Percentiles rank a stretch among this genome's conserved stretches.
Conservation (phyloP, 2,113 vertebrate species). For the Petrocephalus zakoni region DNA sequence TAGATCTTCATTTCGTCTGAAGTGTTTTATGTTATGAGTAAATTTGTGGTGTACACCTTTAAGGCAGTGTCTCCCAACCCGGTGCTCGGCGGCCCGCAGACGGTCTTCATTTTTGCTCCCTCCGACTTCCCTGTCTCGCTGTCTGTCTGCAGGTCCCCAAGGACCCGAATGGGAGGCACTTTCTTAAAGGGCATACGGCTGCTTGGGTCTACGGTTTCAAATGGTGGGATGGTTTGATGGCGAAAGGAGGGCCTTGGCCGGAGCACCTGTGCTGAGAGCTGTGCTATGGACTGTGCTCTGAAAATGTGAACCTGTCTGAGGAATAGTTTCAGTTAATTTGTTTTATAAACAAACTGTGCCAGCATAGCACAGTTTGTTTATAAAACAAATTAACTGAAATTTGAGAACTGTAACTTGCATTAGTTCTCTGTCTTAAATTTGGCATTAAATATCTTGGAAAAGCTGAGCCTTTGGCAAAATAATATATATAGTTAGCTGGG, state of each 20-base stretch:
- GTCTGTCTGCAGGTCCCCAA: background rate
- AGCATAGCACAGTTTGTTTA: too few relatives aligned
- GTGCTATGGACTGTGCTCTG: background rate
- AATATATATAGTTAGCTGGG: background rate
- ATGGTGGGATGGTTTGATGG: background rate
- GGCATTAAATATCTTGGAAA: background rate
- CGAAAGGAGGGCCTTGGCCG: background rate
- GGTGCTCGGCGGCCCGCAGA: background rate
- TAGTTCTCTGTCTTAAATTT: background rate
- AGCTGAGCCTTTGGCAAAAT: background rate
- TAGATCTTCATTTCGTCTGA: background rate
- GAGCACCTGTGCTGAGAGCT: background rate
- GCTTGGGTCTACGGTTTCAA: background rate
- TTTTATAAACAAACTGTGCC: too few relatives aligned
- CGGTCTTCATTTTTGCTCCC: background rate
- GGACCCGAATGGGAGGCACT: background rate
- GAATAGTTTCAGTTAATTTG: background rate
- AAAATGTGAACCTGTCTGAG: background rate
- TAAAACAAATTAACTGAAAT: too few relatives aligned
- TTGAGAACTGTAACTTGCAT: too few relatives aligned
- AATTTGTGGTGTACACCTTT: background rate
- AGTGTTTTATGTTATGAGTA: background rate
- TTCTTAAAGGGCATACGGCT: too few relatives aligned
- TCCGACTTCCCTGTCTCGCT: background rate
- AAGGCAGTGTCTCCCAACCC: background rate